Conservation (phyloP, 2,113 vertebrate genomes). For the Psittacara wagleri region DNA sequence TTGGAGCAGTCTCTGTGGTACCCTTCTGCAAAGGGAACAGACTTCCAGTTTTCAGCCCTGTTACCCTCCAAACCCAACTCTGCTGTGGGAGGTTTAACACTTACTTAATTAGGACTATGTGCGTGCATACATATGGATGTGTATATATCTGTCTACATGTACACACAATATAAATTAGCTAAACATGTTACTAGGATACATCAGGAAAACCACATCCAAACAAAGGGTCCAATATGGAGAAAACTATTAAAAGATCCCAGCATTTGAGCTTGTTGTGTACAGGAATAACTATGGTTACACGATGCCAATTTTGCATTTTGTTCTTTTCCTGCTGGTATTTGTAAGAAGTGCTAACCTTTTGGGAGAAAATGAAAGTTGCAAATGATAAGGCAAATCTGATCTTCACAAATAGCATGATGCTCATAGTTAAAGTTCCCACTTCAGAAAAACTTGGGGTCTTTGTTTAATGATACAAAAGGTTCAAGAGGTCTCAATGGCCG, state of each 20-base stretch:
- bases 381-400: background rate
- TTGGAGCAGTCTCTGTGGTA: background rate
- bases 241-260: slow-evolving; percentile 39
- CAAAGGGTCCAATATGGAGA: slow-evolving; percentile 39
- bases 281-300: background rate
- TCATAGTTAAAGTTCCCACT: background rate
- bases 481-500: background rate
- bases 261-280: background rate
- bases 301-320: background rate
- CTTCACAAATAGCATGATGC: background rate
- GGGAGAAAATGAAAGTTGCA: background rate
- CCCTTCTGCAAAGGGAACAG: background rate
- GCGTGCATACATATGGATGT: slow-evolving; percentile 47
- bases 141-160: slow-evolving; percentile 56
- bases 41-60: background rate
- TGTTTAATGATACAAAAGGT: background rate
- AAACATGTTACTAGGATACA: slow-evolving; percentile 64
- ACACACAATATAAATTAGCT: slow-evolving; percentile 49
- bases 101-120: slow-evolving; percentile 53
- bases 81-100: slow-evolving; percentile 48
- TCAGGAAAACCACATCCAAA: slow-evolving; percentile 65
- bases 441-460: background rate
- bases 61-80: background rate
- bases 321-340: background rate
- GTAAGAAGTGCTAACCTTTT: background rate